Percentiles rank a stretch among this genome's conserved stretches.
These are phyloP conservation scores for Porites lutea DNA, from an alignment of 64 coral and sea anemone genomes.

Conservation along the genomic window DNA sequence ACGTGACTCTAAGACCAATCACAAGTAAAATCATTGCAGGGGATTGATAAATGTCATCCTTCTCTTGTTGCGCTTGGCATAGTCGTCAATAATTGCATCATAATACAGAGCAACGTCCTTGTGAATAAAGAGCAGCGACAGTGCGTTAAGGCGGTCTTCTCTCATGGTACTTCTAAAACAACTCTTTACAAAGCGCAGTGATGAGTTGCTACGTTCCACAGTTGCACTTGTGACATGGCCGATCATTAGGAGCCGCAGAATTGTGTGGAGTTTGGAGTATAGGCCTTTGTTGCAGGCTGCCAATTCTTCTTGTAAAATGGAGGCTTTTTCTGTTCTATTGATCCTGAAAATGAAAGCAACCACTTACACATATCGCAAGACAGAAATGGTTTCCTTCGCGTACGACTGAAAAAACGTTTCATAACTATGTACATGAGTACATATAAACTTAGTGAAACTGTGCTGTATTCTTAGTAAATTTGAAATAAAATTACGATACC, in stretches of 20 bases:
- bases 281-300: slow-evolving; percentile 30
- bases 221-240: slow-evolving; percentile 53
- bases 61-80: slow-evolving; percentile 53
- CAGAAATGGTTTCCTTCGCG: too few relatives aligned
- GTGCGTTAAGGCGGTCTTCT: slow-evolving; percentile 48
- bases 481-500: neutral
- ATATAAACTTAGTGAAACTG: too few relatives aligned
- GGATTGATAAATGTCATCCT: slow-evolving; percentile 70
- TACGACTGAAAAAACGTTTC: too few relatives aligned
- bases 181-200: slow-evolving; percentile 61
- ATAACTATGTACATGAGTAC: too few relatives aligned
- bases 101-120: slow-evolving; percentile 55
- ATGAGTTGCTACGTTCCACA: slow-evolving; percentile 66
- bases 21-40: slow-evolving; percentile 33
- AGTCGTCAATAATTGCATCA: slow-evolving; percentile 40
- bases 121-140: slow-evolving; percentile 55
- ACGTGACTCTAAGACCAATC: neutral
- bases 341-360: too few relatives aligned
- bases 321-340: too few relatives aligned
- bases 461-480: too few relatives aligned
- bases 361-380: too few relatives aligned
- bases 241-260: slow-evolving; percentile 54
- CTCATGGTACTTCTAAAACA: slow-evolving; percentile 41
- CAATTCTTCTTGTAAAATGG: neutral
- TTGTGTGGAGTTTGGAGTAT: slow-evolving; percentile 54